A percentile compares a stretch with the other conserved stretches of the same genome.
phyloP scores from a whole-genome alignment of 1,140 invertebrate species.

The Nixonia krombeini region DNA sequence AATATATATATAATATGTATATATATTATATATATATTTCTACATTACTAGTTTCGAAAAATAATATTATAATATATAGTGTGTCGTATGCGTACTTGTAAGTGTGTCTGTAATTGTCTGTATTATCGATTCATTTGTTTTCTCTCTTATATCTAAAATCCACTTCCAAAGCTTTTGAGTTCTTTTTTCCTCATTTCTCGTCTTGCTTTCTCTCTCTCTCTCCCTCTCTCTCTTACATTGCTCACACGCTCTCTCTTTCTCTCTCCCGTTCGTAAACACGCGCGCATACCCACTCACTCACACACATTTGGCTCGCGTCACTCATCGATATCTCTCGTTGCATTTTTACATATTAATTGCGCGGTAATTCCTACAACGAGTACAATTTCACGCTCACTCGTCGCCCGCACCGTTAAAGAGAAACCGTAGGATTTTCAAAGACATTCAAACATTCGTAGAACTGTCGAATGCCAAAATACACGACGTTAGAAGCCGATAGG shows the following conservation, averaged over 20 bases:
- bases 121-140: slow-evolving; percentile 54
- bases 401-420: slow-evolving; percentile 41
- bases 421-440: slow-evolving; percentile 3
- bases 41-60: slow-evolving; percentile 70
- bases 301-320: slow-evolving; percentile 22
- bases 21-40: slow-evolving; percentile 64
- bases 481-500: too few relatives aligned
- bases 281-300: slow-evolving; percentile 7
- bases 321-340: too few relatives aligned
- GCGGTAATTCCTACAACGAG: slow-evolving; percentile 57
- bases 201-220: slow-evolving; percentile 14
- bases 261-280: too few relatives aligned
- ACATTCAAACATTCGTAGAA: slow-evolving; percentile 7
- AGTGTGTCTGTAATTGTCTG: slow-evolving; percentile 50
- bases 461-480: background rate
- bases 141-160: slow-evolving; percentile 23
- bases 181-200: slow-evolving; percentile 8
- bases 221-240: background rate
- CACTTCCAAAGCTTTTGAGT: background rate
- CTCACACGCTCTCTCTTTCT: slow-evolving; percentile 15
- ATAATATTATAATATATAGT: slow-evolving; percentile 72
- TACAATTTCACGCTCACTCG: slow-evolving; percentile 55
- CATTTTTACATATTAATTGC: slow-evolving; percentile 57
- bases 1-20: slow-evolving; percentile 60
- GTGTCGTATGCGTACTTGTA: slow-evolving; percentile 48